These are phyloP conservation scores for Gavialis gangeticus DNA, from an alignment of 2,113 vertebrate genomes.

Conservation along the genomic window DNA sequence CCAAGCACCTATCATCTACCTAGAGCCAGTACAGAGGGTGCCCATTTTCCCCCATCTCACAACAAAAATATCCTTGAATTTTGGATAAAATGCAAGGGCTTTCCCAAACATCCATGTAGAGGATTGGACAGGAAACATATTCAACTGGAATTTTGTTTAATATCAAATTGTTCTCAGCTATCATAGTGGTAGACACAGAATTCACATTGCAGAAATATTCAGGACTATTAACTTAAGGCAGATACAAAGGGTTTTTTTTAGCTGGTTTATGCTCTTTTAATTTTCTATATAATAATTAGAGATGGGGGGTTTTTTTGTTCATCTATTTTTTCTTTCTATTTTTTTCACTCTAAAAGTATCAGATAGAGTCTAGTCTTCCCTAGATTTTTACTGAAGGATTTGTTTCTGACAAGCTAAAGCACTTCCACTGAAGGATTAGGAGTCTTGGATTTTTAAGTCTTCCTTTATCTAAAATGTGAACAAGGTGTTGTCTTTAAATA, in stretches of 20 bases:
- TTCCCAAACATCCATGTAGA: background rate
- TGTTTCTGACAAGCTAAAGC: background rate
- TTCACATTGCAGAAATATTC: background rate
- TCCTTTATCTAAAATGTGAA: background rate
- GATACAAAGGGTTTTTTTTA: background rate
- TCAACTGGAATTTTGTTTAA: background rate
- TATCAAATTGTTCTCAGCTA: background rate
- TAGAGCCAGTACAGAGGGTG: background rate
- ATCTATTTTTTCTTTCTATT: no score
- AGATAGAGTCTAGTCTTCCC: background rate
- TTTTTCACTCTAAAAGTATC: background rate
- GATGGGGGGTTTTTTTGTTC: background rate
- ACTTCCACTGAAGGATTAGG: background rate
- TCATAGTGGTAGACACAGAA: background rate
- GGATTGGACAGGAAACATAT: background rate
- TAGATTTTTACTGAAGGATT: background rate
- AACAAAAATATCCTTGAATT: background rate
- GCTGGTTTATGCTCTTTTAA: background rate
- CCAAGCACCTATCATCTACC: background rate
- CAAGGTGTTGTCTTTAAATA: background rate
- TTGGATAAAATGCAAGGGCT: background rate
- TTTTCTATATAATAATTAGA: background rate
- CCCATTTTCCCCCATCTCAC: background rate
- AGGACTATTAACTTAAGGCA: background rate
- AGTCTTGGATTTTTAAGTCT: fast-evolving